Base-by-base conservation (phyloP, 2,888 invertebrate species). In the Keiferia lycopersicella region DNA sequence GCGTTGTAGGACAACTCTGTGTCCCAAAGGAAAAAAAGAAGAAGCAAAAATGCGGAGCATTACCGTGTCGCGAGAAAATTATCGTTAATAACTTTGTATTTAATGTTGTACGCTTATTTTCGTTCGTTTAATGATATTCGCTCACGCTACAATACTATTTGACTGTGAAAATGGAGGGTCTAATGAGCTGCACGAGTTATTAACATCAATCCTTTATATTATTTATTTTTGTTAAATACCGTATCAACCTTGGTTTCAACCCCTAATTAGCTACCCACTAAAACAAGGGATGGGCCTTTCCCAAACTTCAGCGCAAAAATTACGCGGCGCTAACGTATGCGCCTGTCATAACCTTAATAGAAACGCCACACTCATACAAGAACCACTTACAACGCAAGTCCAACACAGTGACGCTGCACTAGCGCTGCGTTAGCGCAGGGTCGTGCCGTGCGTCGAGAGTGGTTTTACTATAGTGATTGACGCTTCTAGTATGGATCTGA, bases 71-170 rank as follows among this genome's bases (percentile, higher is more conserved):
- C 7, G 48, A 18, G 16, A 48, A 45, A 6, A 48, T n/a, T 18
- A n/a, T 48, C 48, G 18, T 48, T 34, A 34, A 34, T 48, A 16
- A 10, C 10, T 48, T 48, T 18, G 10, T 18, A 7, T 48, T 48
- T 48, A 45, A 48, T 48, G 59, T 20, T 20, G 59, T 22, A 41
- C 39, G 41, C 39, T 59, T 59, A 59, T 16, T 59, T 38, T 57
- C 3, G n/a, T 41, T 41, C 22, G 6, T 0, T 38, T 51, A 26
- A 62, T 45, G 18, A 38, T 62, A n/a, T n/a, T 20, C 10, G 20
- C 51, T 22, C 61, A 62, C 61, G 61, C 61, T 12, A 62, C 20
- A 39, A 51, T 20, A 62, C 61, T 38, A 62, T 62, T 51, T 38
- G 26, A 51, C 61, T 11, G 26, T 53, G 51, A 26, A 53, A 53